Evolutionary conservation across 1,140 invertebrate species (phyloP), one percentile per base, ranked within the genome.

Genomic region (Aphelenchoides avenae): DNA sequence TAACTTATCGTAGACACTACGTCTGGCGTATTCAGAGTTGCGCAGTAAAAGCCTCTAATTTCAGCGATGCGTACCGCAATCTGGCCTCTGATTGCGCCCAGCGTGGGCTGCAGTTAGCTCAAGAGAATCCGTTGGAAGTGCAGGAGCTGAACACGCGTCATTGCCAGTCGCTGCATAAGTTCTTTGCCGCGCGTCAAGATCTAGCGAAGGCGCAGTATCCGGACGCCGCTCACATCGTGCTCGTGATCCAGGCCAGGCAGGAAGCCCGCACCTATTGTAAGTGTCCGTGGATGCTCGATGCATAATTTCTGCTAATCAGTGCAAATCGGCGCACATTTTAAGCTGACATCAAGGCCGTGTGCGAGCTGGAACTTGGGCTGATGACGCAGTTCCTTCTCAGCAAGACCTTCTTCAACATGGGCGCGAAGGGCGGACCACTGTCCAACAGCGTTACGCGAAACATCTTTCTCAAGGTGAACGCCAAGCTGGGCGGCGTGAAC

Each of bases 401-500:
- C n/a, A 54, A 54, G 15, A 54, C 52, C 3, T 54, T 52, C 13
- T n/a, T n/a, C 11, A 54, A 54, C 44, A 30, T 54, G 1, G n/a
- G 3, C n/a, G 37, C 44, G 13, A 24, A 31, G 22, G 26, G 42
- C 13, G 52, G 13, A 30, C n/a, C n/a, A n/a, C 26, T 54, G 18
- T 33, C 26, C 5, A 54, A 41, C 33, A 26, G 42, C 40, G 52
- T 54, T 29, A 41, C 52, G 6, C 5, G 52, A 31, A 54, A 54
- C 37, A 54, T 54, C 11, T 54, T 54, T 9, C 33, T 54, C 4
- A 54, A 54, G 24, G 15, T 54, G 4, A 54, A 54, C 31, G 52
- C 52, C 5, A 62, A 58, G 13, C 27, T 57, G 5, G 57, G 57
- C 11, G 20, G 60, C 4, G 34, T 40, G 24, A 60, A 61, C 26